Evolutionary conservation across 2,888 invertebrate genomes (phyloP), one percentile per base, ranked within the genome.

Genomic region (Dysmachus trigonus): DNA sequence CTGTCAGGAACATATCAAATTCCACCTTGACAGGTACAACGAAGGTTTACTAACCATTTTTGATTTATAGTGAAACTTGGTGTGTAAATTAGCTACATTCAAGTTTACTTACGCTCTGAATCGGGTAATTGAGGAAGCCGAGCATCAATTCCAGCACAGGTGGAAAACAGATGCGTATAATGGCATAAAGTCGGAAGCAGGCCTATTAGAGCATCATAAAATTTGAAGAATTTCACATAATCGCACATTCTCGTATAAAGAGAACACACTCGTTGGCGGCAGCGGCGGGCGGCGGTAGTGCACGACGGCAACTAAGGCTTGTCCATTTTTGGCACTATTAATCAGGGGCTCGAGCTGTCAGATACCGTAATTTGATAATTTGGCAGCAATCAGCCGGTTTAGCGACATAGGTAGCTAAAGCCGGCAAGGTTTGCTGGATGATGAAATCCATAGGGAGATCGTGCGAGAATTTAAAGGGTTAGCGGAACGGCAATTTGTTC

Each of bases 401-500:
- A 81, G 81, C 47, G 62, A 51, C 53, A 62, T 35, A 62, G 51
- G 53, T 33, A 30, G 33, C 13, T n/a, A 81, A 33, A 41, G 3
- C 53, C 62, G 33, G 18, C 27, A 22, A 13, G 62, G 2, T 62
- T 10, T 3, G 2, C 10, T 62, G 8, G 10, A 7, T 62, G 27
- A 22, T 62, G 27, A 22, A 62, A 62, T 62, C 18, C 62, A 62
- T 62, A 62, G 62, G 62, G 18, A 62, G 62, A 62, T 62, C 62
- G 62, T 27, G 27, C 62, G 62, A 62, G 10, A 22, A 2, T 22
- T 62, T 62, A 62, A 62, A 62, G 62, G 62, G 62, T 18, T 62
- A 62, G 62, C 62, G 62, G 62, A 62, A 62, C 62, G 62, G 62
- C 79, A 81, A 62, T 81, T 81, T 81, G 53, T 81, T 81, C 62